Evolutionary conservation across 2,888 invertebrate species (phyloP).

Genomic region (Hemaris fuciformis): DNA sequence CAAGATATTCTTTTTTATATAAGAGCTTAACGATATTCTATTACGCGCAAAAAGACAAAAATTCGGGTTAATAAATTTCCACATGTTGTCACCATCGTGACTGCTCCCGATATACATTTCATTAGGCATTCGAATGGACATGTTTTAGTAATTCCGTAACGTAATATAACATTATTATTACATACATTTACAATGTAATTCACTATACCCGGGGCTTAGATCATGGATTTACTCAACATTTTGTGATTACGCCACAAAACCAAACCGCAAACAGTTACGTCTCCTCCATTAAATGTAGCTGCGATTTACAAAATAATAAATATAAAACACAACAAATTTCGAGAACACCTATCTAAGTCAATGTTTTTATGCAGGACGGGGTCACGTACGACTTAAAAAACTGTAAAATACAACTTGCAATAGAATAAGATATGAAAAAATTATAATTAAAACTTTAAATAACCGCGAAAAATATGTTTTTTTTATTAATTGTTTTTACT

Average conservation of each 20-base stretch:
- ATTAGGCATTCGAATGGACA: too few relatives aligned
- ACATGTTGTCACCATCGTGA: too few relatives aligned
- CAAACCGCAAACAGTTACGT: constrained; percentile 5
- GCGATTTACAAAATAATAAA: neutral
- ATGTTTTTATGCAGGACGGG: neutral
- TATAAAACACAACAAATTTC: neutral
- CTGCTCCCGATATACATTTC: too few relatives aligned
- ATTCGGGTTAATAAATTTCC: too few relatives aligned
- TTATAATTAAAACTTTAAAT: neutral
- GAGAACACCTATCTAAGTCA: neutral
- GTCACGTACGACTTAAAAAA: neutral
- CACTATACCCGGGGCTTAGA: neutral
- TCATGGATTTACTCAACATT: constrained; percentile 9
- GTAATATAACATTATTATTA: neutral
- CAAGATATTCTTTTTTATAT: too few relatives aligned
- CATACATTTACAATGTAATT: neutral
- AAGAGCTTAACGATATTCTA: too few relatives aligned
- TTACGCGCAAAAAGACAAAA: too few relatives aligned
- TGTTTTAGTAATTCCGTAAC: neutral
- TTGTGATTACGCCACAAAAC: neutral
- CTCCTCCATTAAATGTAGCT: neutral
- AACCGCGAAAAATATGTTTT: neutral
- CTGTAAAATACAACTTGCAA: neutral
- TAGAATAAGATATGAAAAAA: neutral
- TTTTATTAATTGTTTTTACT: too few relatives aligned